Evolutionary conservation across 2,113 vertebrate genomes (phyloP).

Genomic region (Clinocottus analis): DNA sequence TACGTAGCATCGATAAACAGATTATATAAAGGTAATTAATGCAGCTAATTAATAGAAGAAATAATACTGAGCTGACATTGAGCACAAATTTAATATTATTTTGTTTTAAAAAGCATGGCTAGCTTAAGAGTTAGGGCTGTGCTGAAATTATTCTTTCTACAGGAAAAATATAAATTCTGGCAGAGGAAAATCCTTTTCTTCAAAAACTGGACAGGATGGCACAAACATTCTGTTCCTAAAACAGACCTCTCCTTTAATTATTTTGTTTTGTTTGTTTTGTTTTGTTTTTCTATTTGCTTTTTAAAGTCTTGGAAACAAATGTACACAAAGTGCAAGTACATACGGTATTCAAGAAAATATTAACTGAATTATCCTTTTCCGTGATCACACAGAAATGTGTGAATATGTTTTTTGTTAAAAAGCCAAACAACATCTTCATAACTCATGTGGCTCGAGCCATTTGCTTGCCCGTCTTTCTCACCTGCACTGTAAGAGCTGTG

Average conservation of each 20-base stretch:
- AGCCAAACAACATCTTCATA: background rate
- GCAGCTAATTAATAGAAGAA: conserved; percentile 10
- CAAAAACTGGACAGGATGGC: background rate
- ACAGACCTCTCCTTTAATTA: background rate
- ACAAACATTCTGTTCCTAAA: conserved; percentile 10
- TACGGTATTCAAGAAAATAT: conserved; percentile 15
- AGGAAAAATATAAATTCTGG: conserved; percentile 25
- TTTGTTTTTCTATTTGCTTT: conserved; percentile 6
- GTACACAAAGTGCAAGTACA: conserved; percentile 53
- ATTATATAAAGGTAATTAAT: conserved; percentile 23
- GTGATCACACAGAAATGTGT: background rate
- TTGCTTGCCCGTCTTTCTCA: conserved; percentile 6
- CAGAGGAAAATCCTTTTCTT: background rate
- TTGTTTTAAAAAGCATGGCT: background rate
- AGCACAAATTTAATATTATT: conserved; percentile 25
- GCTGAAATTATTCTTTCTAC: conserved; percentile 3
- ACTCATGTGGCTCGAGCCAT: background rate
- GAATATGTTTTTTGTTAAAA: conserved; percentile 31
- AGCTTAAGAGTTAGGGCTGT: background rate
- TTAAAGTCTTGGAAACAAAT: conserved; percentile 30
- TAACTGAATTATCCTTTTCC: conserved; percentile 1
- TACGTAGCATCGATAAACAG: conserved; percentile 13
- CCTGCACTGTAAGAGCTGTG: conserved; percentile 19
- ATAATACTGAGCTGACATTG: conserved; percentile 31
- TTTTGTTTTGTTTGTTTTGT: background rate